These are phyloP conservation scores for Myotis yumanensis DNA, from an alignment of 2,113 vertebrate species.

Conservation along the genomic window DNA sequence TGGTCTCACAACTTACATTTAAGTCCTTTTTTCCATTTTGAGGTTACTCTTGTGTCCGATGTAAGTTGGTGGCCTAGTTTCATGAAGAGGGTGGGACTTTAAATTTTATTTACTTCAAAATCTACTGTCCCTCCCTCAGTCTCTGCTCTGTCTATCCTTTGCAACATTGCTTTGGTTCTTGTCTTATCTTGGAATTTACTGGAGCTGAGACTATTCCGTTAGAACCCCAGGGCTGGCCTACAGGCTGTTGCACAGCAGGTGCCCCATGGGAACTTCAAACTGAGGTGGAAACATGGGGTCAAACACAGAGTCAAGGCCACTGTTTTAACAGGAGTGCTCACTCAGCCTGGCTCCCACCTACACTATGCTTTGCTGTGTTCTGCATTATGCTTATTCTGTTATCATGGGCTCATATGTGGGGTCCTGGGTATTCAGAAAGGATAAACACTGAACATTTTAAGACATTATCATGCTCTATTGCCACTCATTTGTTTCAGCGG, in stretches of 20 bases:
- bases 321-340: background rate
- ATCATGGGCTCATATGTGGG: background rate
- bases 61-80: no score
- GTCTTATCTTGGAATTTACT: background rate
- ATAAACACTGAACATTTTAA: background rate
- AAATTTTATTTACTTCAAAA: background rate
- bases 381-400: background rate
- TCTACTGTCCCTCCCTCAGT: background rate
- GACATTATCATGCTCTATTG: background rate
- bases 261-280: background rate
- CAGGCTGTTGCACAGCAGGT: background rate
- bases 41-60: no score
- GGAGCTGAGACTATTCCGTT: background rate
- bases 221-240: background rate
- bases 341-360: no score
- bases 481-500: background rate
- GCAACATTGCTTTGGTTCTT: background rate
- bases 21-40: no score
- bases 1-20: no score
- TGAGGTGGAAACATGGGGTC: background rate
- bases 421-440: background rate
- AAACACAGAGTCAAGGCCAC: background rate
- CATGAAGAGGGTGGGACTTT: background rate
- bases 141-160: background rate
- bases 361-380: background rate